These are phyloP conservation scores for Neomonachus schauinslandi DNA, from an alignment of 2,113 vertebrate species.

Conservation along the genomic window DNA sequence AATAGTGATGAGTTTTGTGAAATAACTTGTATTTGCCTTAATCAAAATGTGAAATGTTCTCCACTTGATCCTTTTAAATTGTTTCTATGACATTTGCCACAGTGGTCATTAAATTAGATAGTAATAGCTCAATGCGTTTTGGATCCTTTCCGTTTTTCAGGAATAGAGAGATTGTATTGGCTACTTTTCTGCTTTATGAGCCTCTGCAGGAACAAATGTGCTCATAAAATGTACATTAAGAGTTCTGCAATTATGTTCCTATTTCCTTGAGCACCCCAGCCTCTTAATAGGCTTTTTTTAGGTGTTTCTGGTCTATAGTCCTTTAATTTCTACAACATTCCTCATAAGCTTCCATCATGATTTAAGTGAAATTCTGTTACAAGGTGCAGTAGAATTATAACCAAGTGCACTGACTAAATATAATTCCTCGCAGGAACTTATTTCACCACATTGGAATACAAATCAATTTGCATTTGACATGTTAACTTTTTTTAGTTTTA, in stretches of 20 bases:
- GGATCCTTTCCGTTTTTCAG: slow-evolving; percentile 48
- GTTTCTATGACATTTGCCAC: slow-evolving; percentile 71
- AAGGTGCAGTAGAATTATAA: slow-evolving; percentile 49
- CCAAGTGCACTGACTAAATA: neutral
- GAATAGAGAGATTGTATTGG: slow-evolving; percentile 27
- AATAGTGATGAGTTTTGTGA: neutral
- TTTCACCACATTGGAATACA: neutral
- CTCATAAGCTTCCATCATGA: slow-evolving; percentile 61
- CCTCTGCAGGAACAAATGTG: slow-evolving; percentile 60
- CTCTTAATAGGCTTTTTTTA: slow-evolving; percentile 72
- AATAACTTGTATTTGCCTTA: slow-evolving; percentile 46
- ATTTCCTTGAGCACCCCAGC: slow-evolving; percentile 46
- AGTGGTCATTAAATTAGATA: slow-evolving; percentile 64
- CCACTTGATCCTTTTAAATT: slow-evolving; percentile 51
- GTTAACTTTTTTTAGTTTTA: neutral
- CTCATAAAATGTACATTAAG: slow-evolving; percentile 73
- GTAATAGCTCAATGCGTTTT: slow-evolving; percentile 53
- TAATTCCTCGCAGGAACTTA: neutral
- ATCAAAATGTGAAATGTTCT: slow-evolving; percentile 65
- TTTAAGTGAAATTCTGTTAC: slow-evolving; percentile 61
- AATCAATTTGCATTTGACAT: neutral
- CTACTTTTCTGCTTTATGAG: slow-evolving; percentile 61
- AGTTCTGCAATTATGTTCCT: slow-evolving; percentile 66
- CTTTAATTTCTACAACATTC: slow-evolving; percentile 62
- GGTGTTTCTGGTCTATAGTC: slow-evolving; percentile 53